Percentiles rank a stretch among this genome's conserved stretches.
Conservation (phyloP, 2,797 vertebrate genomes). For the Crenichthys baileyi region DNA sequence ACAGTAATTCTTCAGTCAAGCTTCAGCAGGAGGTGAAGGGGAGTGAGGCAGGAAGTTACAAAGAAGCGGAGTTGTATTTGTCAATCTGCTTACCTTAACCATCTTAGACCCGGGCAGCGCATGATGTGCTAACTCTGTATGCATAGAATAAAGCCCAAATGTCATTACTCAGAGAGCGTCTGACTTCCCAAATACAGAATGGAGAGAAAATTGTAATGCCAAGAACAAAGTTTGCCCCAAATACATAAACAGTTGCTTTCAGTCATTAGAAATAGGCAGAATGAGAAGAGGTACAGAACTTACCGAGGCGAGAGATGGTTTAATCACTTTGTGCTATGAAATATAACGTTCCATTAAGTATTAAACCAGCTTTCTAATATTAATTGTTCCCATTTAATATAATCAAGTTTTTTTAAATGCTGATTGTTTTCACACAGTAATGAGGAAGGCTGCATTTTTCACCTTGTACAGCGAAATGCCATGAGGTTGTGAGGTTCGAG, state of each 20-base stretch:
- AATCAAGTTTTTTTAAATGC: background rate
- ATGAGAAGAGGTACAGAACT: background rate
- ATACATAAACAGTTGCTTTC: slow-evolving; percentile 12
- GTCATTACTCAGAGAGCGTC: background rate
- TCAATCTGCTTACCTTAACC: slow-evolving; percentile 36
- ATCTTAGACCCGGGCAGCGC: slow-evolving; percentile 8
- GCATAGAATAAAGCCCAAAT: slow-evolving; percentile 21
- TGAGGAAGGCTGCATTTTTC: background rate
- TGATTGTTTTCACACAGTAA: background rate
- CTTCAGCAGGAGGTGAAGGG: slow-evolving; percentile 38
- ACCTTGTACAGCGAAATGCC: background rate
- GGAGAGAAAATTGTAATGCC: background rate
- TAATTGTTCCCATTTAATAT: background rate
- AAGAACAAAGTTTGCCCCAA: background rate
- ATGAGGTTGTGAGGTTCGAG: background rate
- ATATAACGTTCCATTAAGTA: background rate
- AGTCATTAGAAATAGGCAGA: background rate
- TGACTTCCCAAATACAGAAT: background rate
- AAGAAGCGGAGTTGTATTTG: slow-evolving; percentile 33
- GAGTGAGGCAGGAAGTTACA: slow-evolving; percentile 37
- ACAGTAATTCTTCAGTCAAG: slow-evolving; percentile 74
- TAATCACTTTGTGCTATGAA: background rate
- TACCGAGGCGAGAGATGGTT: background rate
- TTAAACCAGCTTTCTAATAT: background rate
- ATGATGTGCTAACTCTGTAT: slow-evolving; percentile 11